Base-by-base conservation (phyloP, 2,888 invertebrate species). In the Schrankia costaestrigalis region DNA sequence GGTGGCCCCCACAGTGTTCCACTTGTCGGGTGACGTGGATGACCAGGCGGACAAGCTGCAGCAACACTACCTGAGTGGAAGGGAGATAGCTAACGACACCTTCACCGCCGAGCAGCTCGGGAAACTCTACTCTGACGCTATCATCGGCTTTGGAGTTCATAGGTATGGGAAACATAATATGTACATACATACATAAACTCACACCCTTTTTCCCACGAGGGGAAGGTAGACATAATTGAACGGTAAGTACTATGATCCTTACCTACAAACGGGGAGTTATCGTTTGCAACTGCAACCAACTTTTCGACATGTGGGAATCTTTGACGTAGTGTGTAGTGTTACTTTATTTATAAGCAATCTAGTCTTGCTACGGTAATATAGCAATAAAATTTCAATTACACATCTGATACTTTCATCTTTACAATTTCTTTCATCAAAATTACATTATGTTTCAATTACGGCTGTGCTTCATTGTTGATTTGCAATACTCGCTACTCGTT, bases 1-100 rank as follows among this genome's bases (percentile, higher is more conserved):
- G 27, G 45, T 90, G 5, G 92, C 92, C 0, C 91, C 92, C 0
- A 89, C 92, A 6, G 81, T 89, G 5, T 93, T 93, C 51, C 91
- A 90, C 50, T 90, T 93, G 46, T 76, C 84, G 17, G 74, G 83
- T n/a, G 82, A 84, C 9, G 73, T 83, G 27, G 83, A 90, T 0
- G 64, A 66, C 3, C 63, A 79, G 1, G 89, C 92, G 1, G 89
- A 89, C 39, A 67, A 71, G 11, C 60, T 73, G n/a, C 47, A 56
- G 28, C 28, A 45, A 5, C 46, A 40, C 1, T 75, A 71, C 53
- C 38, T 71, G 0, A 28, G 26, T 0, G 43, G 46, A 11, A 38
- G 27, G 5, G 46, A 77, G 1, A 38, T 73, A n/a, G 33, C 11
- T 1, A 70, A 68, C 11, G 62, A 67, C 21, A 40, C 47, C 0